Evolutionary conservation across 2,113 vertebrate species (phyloP).

Genomic region (Chaetorhynchus papuensis): DNA sequence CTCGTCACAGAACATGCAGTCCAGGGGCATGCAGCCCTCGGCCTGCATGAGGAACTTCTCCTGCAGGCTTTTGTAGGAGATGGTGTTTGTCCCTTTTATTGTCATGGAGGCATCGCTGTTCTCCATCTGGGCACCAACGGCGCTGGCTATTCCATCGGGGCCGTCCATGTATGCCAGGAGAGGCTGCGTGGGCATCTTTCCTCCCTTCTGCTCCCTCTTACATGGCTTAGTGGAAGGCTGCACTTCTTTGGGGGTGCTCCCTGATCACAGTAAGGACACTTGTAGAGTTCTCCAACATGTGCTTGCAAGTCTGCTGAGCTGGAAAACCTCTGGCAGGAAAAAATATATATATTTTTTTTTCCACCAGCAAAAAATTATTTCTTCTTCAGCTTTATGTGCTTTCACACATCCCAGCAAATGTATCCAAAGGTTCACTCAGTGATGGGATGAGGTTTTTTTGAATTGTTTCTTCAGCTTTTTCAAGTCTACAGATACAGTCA

Average conservation of each 20-base stretch:
- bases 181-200: conserved; percentile 87
- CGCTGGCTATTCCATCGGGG: conserved; percentile 77
- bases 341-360: not conserved
- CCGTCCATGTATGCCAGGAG: conserved; percentile 84
- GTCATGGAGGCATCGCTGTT: conserved; percentile 74
- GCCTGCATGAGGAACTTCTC: conserved; percentile 67
- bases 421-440: not conserved
- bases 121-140: conserved; percentile 71
- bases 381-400: not conserved
- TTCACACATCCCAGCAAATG: not conserved
- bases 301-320: not conserved
- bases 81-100: conserved; percentile 73
- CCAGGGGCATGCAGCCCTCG: conserved; percentile 69
- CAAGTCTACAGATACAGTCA: conserved; percentile 25
- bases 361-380: not conserved
- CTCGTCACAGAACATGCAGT: conserved; percentile 93
- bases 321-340: not conserved
- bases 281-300: conserved; percentile 43
- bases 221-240: not conserved
- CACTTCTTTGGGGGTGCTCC: conserved; percentile 5
- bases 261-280: conserved; percentile 64
- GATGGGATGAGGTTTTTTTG: not conserved
- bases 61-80: conserved; percentile 71
- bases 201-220: not conserved
- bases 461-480: not conserved